Evolutionary conservation across 2,797 vertebrate species (phyloP), one percentile per base, ranked within the genome.

Genomic region (Cephalopachus bancanus): DNA sequence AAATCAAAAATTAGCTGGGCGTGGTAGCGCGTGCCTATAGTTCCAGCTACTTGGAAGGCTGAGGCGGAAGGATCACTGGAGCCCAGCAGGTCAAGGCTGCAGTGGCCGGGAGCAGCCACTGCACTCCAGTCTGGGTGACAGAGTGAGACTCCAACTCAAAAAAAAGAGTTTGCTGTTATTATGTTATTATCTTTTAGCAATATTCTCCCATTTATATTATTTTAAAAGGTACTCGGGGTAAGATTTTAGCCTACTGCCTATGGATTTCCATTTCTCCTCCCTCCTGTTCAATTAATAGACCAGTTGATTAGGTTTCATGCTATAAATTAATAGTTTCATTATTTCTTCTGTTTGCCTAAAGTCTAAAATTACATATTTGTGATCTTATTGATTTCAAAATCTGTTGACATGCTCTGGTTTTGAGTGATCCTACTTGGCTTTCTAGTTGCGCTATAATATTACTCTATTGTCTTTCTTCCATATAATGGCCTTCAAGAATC

Each of bases 401-500:
- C 60, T 92, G 4, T 88, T 79, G 57, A 78, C 28, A 26, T 33
- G 20, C 37, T 89, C 22, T 79, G 22, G 10, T 91, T 87, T 84
- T 67, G 59, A 88, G 60, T 88, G 14, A 26, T 37, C 55, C 62
- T 49, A 33, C 22, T 71, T 80, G 65, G 59, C 79, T 62, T 92
- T 81, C 55, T 81, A 20, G 33, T 59, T 94, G 75, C 55, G 57
- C 89, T 84, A 37, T 64, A 75, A 57, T 78, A 1, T 83, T 44
- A 85, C 7, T 72, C 49, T 87, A 9, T 78, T 87, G 37, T 60
- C 26, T 72, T 78, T 64, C 75, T 78, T 93, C 76, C n/a, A 44
- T 24, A 16, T 71, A 57, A 16, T 67, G 11, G 26, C 83, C 83
- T 95, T 88, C 76, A 93, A 85, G 93, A 89, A 79, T n/a, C 49